These are phyloP conservation scores for Mythimna ferrago DNA, from an alignment of 2,888 invertebrate genomes.

Conservation along the genomic window DNA sequence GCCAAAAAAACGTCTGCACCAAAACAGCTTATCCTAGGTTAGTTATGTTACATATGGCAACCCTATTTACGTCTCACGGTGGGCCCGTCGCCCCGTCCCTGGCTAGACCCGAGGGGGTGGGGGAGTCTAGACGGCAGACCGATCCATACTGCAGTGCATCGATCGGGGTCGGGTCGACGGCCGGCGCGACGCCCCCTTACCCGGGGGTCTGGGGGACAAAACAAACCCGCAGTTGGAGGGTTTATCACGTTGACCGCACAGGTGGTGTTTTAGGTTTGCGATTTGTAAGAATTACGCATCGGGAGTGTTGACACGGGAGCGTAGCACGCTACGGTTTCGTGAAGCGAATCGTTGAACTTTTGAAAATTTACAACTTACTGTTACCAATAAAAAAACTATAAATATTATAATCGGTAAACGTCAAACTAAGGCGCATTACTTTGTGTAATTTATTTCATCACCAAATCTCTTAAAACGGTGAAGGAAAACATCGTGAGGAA, in stretches of 20 bases:
- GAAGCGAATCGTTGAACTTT: not conserved
- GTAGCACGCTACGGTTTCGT: conserved; percentile 19
- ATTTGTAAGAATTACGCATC: conserved; percentile 67
- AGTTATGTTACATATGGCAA: conserved; percentile 66
- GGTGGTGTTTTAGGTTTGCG: conserved; percentile 70
- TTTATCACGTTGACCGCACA: conserved; percentile 80
- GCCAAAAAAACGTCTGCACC: conserved; percentile 30
- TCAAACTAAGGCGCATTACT: not conserved
- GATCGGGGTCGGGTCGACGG: conserved; percentile 81
- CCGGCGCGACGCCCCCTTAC: conserved; percentile 71
- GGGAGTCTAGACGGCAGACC: conserved; percentile 88
- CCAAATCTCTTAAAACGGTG: too few species aligned
- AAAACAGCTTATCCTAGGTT: conserved; percentile 67
- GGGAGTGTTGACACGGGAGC: conserved; percentile 33
- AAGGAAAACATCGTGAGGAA: too few species aligned
- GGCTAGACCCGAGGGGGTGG: conserved; percentile 57
- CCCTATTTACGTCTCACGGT: conserved; percentile 67
- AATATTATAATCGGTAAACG: not conserved
- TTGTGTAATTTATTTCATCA: too few species aligned
- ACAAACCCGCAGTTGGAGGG: conserved; percentile 76
- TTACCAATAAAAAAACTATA: not conserved
- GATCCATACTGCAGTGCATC: conserved; percentile 89
- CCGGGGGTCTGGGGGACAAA: conserved; percentile 77
- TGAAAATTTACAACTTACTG: not conserved
- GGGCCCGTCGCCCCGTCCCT: conserved; percentile 50